Evolutionary conservation across 2,888 invertebrate species (phyloP).

Genomic region (Apodemia hepburni): DNA sequence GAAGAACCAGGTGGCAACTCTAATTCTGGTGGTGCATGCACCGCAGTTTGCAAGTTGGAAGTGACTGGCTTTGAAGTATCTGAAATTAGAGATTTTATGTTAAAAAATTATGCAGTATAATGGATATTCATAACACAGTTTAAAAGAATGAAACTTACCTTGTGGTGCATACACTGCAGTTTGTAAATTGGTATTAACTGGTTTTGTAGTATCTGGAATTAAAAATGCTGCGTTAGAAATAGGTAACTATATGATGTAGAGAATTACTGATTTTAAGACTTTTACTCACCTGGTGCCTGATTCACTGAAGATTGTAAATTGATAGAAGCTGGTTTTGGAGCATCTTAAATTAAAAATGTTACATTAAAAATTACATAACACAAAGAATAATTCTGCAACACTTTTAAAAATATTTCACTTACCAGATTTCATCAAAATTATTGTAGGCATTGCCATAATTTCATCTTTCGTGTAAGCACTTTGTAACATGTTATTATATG

Average conservation of each 20-base stretch:
- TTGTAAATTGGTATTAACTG: not conserved
- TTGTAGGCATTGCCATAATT: conserved; percentile 78
- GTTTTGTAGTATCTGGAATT: not conserved
- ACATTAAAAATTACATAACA: not conserved
- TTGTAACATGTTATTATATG: conserved; percentile 44
- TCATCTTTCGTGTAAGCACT: conserved; percentile 57
- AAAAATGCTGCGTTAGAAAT: not conserved
- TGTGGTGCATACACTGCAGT: not conserved
- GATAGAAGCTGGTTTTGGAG: not conserved
- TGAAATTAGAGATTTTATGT: not conserved
- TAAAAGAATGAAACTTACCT: not conserved
- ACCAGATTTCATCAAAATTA: conserved; percentile 50
- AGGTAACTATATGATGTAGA: not conserved
- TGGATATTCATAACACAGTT: not conserved
- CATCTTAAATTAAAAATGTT: not conserved
- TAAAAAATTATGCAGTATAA: no score
- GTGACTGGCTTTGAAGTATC: not conserved
- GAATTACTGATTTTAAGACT: no score
- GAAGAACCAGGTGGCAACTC: conserved; percentile 21
- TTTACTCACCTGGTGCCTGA: no score
- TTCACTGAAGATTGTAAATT: no score
- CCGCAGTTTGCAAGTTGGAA: not conserved
- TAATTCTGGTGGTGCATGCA: not conserved
- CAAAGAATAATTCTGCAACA: not conserved
- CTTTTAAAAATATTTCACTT: not conserved